A percentile compares a stretch with the other conserved stretches of the same genome.
Evolutionary conservation across 2,113 vertebrate species (phyloP).

Genomic region (Platysternon megacephalum): DNA sequence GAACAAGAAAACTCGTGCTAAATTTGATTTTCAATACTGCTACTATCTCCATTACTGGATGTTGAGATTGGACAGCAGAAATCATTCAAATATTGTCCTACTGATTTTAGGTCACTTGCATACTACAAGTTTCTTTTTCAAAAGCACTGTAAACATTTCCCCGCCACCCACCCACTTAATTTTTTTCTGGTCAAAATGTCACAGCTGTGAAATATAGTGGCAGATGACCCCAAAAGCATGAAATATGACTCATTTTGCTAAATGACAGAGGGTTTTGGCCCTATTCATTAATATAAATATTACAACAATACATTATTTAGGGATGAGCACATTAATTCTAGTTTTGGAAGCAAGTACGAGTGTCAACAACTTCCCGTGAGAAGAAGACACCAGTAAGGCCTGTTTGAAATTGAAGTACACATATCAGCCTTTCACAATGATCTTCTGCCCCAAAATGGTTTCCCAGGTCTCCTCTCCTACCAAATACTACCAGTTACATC

Average conservation of each 20-base stretch:
- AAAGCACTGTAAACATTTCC: not conserved
- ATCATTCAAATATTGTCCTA: not conserved
- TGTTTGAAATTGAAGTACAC: not conserved
- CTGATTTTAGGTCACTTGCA: conserved; percentile 57
- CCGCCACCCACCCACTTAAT: not conserved
- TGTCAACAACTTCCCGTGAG: not conserved
- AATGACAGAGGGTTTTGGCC: not conserved
- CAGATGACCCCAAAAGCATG: not conserved
- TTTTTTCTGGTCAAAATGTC: not conserved
- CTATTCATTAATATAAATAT: not conserved
- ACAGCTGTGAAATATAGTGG: not conserved
- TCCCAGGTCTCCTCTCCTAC: not conserved
- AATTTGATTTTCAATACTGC: conserved; percentile 25
- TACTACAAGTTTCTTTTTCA: not conserved
- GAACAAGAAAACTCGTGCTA: conserved; percentile 31
- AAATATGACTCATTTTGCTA: not conserved
- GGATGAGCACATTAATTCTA: not conserved
- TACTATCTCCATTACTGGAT: conserved; percentile 22
- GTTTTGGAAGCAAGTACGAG: not conserved
- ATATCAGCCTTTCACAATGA: not conserved
- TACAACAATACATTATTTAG: not conserved
- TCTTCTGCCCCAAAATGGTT: not conserved
- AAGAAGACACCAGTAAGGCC: not conserved
- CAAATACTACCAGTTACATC: not conserved
- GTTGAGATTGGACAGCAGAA: conserved; percentile 40